phyloP scores from a whole-genome alignment of 2,113 vertebrate species.

The Proterorhinus semilunaris region DNA sequence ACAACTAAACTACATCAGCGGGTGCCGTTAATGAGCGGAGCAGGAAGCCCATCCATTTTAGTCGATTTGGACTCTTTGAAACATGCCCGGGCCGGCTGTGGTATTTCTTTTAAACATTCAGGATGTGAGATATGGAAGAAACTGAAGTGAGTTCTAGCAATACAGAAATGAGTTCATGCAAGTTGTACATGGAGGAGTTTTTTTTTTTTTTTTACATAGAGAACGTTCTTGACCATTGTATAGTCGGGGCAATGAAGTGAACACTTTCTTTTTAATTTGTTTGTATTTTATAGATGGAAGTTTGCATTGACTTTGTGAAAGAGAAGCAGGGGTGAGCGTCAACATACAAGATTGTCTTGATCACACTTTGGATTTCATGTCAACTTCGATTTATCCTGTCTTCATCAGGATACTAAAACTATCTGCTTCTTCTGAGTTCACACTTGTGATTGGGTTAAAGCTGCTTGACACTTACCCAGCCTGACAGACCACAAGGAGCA shows the following conservation, averaged over 20 bases:
- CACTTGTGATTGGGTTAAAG: too few relatives aligned
- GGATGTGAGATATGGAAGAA: neutral
- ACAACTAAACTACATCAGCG: conserved; percentile 43
- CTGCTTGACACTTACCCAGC: too few relatives aligned
- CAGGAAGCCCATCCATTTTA: conserved; percentile 21
- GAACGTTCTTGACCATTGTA: neutral
- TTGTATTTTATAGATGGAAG: neutral
- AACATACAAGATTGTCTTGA: too few relatives aligned
- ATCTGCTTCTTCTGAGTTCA: too few relatives aligned
- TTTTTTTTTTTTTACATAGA: neutral
- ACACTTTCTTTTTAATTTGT: neutral
- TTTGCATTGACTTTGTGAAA: too few relatives aligned
- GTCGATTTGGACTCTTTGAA: conserved; percentile 1
- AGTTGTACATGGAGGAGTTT: neutral
- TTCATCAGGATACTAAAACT: too few relatives aligned
- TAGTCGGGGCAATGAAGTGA: neutral
- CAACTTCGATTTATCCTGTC: too few relatives aligned
- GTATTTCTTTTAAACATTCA: too few relatives aligned
- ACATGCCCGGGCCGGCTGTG: too few relatives aligned
- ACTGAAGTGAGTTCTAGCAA: neutral
- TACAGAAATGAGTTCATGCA: neutral
- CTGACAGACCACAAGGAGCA: too few relatives aligned
- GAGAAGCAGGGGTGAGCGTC: too few relatives aligned
- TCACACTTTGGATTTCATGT: too few relatives aligned
- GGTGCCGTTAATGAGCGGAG: conserved; percentile 36